Evolutionary conservation across 2,113 vertebrate genomes (phyloP), one percentile per base, ranked within the genome.

Genomic region (Tyto alba): DNA sequence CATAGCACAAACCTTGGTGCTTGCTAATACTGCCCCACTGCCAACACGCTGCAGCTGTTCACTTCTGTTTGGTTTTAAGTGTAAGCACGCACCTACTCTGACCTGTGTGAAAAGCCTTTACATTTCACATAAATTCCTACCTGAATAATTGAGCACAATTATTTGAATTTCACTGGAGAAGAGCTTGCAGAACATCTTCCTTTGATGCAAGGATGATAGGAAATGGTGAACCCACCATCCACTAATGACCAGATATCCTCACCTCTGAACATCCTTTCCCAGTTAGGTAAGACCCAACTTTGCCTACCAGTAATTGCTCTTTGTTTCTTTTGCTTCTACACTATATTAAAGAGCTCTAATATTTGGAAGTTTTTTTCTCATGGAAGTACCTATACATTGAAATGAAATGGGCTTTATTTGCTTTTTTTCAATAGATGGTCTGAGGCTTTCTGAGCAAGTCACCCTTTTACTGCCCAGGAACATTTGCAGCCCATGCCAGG

Each of bases 1-100:
- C 7, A 1, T 7, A 66, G 68, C 38, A 80, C 17, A 50, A 86
- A 38, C 50, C 50, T 18, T 0, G 0, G 21, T 20, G 43, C 64
- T 74, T 81, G 60, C 25, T 68, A 66, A 30, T 72, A 40, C 29
- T 68, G 66, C 27, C 38, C 60, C 36, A 6, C 36, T 59, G 55
- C 67, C 57, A 89, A 6, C n/a, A 21, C 6, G 2, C 55, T 3
- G 1, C 30, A 68, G 40, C 34, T 77, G n/a, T 77, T 89, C 5
- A 5, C 48, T 76, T 85, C 56, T 90, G 21, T 59, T 80, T 85
- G 63, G 0, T 71, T 67, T 89, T 10, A 78, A 80, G 67, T 47
- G 16, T 71, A 67, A 67, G 50, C 6, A 1, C 27, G 36, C 76
- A 47, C n/a, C 83, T 74, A 45, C 63, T 88, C 50, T 76, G 45